Evolutionary conservation across 1,140 invertebrate genomes (phyloP), one percentile per base, ranked within the genome.

Genomic region (Thaumetopoea pityocampa): DNA sequence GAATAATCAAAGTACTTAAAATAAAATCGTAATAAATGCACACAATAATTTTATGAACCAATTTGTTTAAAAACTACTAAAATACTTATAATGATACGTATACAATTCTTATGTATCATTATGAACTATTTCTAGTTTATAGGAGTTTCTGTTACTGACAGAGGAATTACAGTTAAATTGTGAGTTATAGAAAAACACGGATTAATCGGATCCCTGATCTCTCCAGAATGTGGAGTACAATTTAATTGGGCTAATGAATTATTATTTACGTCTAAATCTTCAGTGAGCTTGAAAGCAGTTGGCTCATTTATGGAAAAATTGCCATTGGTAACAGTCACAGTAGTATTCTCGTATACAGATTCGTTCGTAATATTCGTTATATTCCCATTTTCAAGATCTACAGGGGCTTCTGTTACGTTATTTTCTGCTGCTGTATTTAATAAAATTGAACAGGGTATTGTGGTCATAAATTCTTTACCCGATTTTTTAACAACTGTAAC

Each of bases 381-480:
- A 33, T 54, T 57, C 9, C 6, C 30, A 35, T 55, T 51, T 15
- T 23, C 28, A 51, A 44, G 58, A 9, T 28, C n/a, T 16, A 57
- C 5, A 28, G 61, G 54, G 23, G 74, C 51, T 46, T 84, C 80
- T 12, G 80, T 82, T 0, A 84, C 80, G 61, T 84, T 84, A 46
- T 82, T 82, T 50, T 79, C 63, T 24, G 74, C 74, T 4, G 80
- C 80, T 8, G 72, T 67, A 27, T 73, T 80, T 11, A 84, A 35
- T 23, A 86, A 57, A 29, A 67, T 64, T 4, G 81, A 80, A 56
- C 85, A 86, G 8, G 85, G 78, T 41, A 86, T 86, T 7, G 81
- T 78, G 5, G 83, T 85, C 57, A 72, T 80, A 54, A 70, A 80
- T 56, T 85, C 82, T 45, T 57, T 73, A 9, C 57, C 62, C 17